These are phyloP conservation scores for Sesamia nonagrioides DNA, from an alignment of 1,140 invertebrate genomes.

Conservation along the genomic window DNA sequence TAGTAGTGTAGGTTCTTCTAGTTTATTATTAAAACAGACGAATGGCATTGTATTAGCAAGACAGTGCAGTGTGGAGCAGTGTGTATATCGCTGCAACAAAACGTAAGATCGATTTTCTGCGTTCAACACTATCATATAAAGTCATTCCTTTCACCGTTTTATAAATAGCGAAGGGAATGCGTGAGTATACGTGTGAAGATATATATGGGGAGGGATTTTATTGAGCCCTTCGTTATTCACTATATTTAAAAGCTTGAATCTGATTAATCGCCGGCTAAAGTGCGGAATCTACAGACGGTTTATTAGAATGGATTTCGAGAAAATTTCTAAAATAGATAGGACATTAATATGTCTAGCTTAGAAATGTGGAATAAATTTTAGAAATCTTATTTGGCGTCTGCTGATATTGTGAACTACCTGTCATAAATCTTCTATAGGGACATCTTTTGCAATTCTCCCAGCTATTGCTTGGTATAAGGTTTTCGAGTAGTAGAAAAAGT, in stretches of 20 bases:
- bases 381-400: too few relatives aligned
- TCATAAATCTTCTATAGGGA: too few relatives aligned
- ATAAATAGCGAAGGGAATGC: constrained; percentile 80
- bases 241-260: constrained; percentile 13
- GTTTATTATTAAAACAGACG: background rate
- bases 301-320: constrained; percentile 6
- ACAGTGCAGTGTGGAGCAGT: background rate
- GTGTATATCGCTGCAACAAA: constrained; percentile 5
- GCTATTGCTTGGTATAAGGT: too few relatives aligned
- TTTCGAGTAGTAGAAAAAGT: too few relatives aligned
- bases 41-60: constrained; percentile 45
- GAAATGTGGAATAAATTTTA: background rate
- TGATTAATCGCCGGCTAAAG: constrained; percentile 25
- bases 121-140: constrained; percentile 75
- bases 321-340: constrained; percentile 8
- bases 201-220: constrained; percentile 71
- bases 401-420: too few relatives aligned
- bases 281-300: constrained; percentile 27
- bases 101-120: constrained; percentile 67
- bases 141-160: constrained; percentile 70
- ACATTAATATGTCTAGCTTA: constrained; percentile 22
- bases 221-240: constrained; percentile 63
- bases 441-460: too few relatives aligned
- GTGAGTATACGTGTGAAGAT: constrained; percentile 55
- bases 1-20: background rate